These are phyloP conservation scores for Cyphomyrmex costatus DNA, from an alignment of 1,140 invertebrate species.

Conservation along the genomic window DNA sequence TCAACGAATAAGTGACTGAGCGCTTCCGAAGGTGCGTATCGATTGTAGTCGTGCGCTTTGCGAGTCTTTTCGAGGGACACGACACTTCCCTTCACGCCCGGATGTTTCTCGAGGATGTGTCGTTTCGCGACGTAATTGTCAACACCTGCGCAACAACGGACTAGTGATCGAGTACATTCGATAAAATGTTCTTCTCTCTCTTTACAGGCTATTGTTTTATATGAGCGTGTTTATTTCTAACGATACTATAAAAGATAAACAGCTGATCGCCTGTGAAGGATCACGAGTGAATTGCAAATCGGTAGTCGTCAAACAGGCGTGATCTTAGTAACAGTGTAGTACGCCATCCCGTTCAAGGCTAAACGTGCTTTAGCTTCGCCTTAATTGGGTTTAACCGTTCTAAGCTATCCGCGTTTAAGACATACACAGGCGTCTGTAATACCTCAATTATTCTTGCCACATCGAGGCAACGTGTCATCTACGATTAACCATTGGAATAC, in stretches of 20 bases:
- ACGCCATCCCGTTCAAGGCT: slow-evolving; percentile 58
- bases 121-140: neutral
- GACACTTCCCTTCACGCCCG: slow-evolving; percentile 28
- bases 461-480: neutral
- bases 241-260: neutral
- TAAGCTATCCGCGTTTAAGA: slow-evolving; percentile 48
- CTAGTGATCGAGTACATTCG: neutral
- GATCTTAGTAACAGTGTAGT: slow-evolving; percentile 41
- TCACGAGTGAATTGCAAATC: slow-evolving; percentile 9
- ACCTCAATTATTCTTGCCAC: slow-evolving; percentile 43
- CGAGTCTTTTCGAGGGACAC: slow-evolving; percentile 16
- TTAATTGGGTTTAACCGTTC: slow-evolving; percentile 53
- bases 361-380: slow-evolving; percentile 50
- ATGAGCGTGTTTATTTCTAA: neutral
- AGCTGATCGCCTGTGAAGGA: neutral
- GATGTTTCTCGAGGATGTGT: slow-evolving; percentile 15
- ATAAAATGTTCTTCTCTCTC: neutral
- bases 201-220: neutral
- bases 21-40: slow-evolving; percentile 23
- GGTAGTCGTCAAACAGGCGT: neutral
- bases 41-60: slow-evolving; percentile 33
- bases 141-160: neutral
- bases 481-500: neutral
- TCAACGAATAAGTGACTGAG: slow-evolving; percentile 35
- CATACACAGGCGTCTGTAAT: slow-evolving; percentile 5